These are phyloP conservation scores for Hirtodrosophila alboralis DNA, from an alignment of 2,888 invertebrate species.

Conservation along the genomic window DNA sequence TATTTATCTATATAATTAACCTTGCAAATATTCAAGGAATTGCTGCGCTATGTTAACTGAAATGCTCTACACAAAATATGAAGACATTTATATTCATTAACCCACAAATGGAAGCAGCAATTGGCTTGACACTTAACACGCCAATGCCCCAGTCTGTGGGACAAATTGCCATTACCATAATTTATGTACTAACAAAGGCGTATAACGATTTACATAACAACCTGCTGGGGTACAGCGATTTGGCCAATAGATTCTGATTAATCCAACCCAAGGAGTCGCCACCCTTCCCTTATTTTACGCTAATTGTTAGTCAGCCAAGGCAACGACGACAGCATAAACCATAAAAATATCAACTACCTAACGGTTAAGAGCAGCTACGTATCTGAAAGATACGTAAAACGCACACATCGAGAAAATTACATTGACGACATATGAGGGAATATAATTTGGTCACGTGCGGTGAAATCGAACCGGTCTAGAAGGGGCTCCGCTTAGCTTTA, in stretches of 20 bases:
- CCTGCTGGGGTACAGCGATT: slow-evolving; percentile 26
- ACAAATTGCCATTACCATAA: slow-evolving; percentile 72
- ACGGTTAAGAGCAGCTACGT: slow-evolving; percentile 6
- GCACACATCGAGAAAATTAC: slow-evolving; percentile 29
- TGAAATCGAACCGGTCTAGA: slow-evolving; percentile 52
- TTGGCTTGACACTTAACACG: slow-evolving; percentile 51
- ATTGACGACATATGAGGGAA: slow-evolving; percentile 10
- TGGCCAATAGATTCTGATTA: slow-evolving; percentile 56
- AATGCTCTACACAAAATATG: slow-evolving; percentile 21
- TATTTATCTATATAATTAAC: slow-evolving; percentile 3
- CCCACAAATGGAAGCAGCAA: slow-evolving; percentile 41
- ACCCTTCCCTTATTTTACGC: slow-evolving; percentile 10
- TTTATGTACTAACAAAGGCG: slow-evolving; percentile 55
- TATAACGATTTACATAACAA: slow-evolving; percentile 42
- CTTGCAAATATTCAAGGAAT: slow-evolving; percentile 4
- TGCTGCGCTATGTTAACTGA: slow-evolving; percentile 3
- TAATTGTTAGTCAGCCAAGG: slow-evolving; percentile 60
- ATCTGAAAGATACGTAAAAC: slow-evolving; percentile 25
- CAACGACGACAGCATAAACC: slow-evolving; percentile 44
- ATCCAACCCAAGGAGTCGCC: slow-evolving; percentile 25
- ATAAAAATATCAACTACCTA: slow-evolving; percentile 46
- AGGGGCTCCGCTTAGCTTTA: slow-evolving; percentile 38
- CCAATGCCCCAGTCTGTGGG: slow-evolving; percentile 21
- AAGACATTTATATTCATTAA: slow-evolving; percentile 70
- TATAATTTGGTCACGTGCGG: slow-evolving; percentile 73